Conservation (phyloP, 2,888 invertebrate genomes). For the Hyppa rectilinea region DNA sequence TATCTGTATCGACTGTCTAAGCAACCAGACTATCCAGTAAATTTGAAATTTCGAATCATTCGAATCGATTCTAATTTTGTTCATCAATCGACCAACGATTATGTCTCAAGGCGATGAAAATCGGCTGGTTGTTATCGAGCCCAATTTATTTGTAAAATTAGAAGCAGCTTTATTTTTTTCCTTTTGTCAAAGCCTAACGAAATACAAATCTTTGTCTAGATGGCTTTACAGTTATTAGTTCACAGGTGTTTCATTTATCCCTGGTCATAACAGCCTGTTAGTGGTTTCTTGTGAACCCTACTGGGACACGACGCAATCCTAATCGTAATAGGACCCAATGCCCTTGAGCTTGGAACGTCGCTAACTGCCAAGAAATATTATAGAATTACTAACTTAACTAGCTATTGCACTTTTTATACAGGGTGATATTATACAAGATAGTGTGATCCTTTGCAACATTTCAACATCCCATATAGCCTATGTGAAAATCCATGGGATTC, state of each 20-base stretch:
- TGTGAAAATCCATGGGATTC: background rate
- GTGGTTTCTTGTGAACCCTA: slow-evolving; percentile 24
- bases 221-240: slow-evolving; percentile 23
- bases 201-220: background rate
- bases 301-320: slow-evolving; percentile 27
- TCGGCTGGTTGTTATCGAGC: background rate
- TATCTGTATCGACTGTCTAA: background rate
- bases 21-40: background rate
- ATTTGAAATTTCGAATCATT: background rate
- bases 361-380: background rate
- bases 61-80: background rate
- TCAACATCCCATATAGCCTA: background rate
- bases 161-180: background rate
- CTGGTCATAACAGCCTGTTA: slow-evolving; percentile 4
- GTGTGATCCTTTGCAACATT: background rate
- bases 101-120: background rate
- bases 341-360: slow-evolving; percentile 33
- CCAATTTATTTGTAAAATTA: background rate
- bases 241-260: slow-evolving; percentile 44
- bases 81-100: background rate
- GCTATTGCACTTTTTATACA: background rate
- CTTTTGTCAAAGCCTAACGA: background rate
- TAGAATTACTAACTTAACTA: no score
- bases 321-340: slow-evolving; percentile 38
- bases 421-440: background rate